Conservation (phyloP, 1,140 invertebrate species). For the Tetragnatha versicolor region DNA sequence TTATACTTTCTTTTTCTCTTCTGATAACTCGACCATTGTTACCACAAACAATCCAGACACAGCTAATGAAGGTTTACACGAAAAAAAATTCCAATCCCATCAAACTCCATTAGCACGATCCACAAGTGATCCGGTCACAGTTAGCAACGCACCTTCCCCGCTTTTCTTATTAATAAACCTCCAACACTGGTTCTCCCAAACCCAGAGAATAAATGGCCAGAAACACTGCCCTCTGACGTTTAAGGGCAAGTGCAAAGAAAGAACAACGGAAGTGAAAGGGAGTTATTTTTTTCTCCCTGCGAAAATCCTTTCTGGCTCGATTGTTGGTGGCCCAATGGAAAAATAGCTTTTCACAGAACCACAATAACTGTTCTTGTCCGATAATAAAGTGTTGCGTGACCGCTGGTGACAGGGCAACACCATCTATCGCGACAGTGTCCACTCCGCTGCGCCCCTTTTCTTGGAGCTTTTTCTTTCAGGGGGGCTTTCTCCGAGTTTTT, state of each 20-base stretch:
- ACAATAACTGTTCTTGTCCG: constrained; percentile 54
- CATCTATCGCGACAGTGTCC: constrained; percentile 47
- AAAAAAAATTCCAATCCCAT: too few relatives aligned
- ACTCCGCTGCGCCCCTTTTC: background rate
- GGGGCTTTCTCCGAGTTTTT: background rate
- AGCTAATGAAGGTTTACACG: too few relatives aligned
- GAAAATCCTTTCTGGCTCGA: constrained; percentile 44
- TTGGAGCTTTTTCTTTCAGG: background rate
- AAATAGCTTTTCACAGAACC: constrained; percentile 53
- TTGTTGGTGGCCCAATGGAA: constrained; percentile 40
- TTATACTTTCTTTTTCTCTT: too few relatives aligned
- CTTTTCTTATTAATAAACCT: too few relatives aligned
- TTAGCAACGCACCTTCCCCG: too few relatives aligned
- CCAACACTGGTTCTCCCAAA: too few relatives aligned
- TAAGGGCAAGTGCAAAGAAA: constrained; percentile 8
- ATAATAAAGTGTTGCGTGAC: constrained; percentile 55
- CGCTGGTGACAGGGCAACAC: constrained; percentile 42
- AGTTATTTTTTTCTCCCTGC: background rate
- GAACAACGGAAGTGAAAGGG: constrained; percentile 19
- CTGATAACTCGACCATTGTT: too few relatives aligned
- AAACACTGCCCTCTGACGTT: background rate
- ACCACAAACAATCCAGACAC: too few relatives aligned
- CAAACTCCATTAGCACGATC: too few relatives aligned
- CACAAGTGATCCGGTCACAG: too few relatives aligned
- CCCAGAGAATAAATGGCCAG: background rate